Conservation (phyloP, 2,797 vertebrate genomes). For the Dromococcyx pavoninus region DNA sequence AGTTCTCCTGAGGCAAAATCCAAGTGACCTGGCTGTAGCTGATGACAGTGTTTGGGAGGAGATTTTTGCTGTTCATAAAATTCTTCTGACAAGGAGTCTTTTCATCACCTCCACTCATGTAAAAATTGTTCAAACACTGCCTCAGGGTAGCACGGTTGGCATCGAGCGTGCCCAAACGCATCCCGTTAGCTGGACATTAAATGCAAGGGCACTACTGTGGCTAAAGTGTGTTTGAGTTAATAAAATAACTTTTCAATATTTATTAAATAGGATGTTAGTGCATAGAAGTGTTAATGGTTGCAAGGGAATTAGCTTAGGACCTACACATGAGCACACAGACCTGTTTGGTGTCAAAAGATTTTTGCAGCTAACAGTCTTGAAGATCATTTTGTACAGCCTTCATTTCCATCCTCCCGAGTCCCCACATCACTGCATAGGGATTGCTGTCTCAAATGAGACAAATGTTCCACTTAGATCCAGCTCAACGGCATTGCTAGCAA, state of each 20-base stretch:
- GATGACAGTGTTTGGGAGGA: background rate
- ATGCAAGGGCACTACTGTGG: background rate
- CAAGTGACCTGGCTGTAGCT: background rate
- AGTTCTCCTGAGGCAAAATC: background rate
- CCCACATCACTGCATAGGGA: background rate
- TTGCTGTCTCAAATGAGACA: background rate
- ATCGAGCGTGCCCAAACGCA: background rate
- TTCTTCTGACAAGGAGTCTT: background rate
- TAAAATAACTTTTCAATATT: background rate
- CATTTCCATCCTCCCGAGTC: background rate
- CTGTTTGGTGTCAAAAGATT: background rate
- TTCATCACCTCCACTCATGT: background rate
- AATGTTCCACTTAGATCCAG: background rate
- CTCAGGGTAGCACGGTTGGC: background rate
- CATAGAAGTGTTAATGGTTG: background rate
- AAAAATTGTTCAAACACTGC: background rate
- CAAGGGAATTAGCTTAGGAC: background rate
- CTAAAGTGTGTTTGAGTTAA: background rate
- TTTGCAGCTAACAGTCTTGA: background rate
- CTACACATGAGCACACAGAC: background rate
- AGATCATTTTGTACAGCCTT: background rate
- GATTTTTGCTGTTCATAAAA: background rate
- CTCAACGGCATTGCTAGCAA: background rate
- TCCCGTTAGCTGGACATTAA: background rate
- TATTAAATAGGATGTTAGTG: background rate